These are phyloP conservation scores for Leiothrix lutea DNA, from an alignment of 2,113 vertebrate genomes.

Conservation along the genomic window DNA sequence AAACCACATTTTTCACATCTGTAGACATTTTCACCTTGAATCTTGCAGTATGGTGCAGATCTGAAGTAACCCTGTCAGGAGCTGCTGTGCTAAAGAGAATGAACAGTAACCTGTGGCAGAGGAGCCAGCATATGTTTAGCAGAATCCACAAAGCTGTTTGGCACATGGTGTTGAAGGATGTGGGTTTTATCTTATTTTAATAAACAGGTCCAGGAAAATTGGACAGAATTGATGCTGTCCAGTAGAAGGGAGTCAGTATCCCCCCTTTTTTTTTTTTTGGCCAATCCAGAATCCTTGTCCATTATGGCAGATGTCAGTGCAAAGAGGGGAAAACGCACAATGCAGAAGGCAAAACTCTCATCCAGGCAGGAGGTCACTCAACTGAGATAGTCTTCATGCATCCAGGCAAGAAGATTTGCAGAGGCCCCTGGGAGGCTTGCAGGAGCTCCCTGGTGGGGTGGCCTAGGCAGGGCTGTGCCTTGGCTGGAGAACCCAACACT, in stretches of 20 bases:
- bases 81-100: neutral
- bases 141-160: neutral
- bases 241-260: neutral
- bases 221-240: neutral
- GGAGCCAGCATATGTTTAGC: neutral
- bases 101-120: neutral
- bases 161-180: neutral
- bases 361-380: accelerated
- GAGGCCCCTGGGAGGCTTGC: accelerated
- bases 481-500: neutral
- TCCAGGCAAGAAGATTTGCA: neutral
- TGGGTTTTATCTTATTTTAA: neutral
- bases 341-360: neutral
- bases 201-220: neutral
- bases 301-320: neutral
- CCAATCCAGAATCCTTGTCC: neutral
- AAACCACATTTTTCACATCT: neutral
- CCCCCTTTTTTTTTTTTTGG: neutral
- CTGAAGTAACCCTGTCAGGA: neutral
- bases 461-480: accelerated
- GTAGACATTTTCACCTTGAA: neutral
- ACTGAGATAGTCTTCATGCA: neutral
- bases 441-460: accelerated
- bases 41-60: neutral
- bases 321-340: neutral